Base-by-base conservation (phyloP, 2,888 invertebrate genomes). In the Lapara coniferarum region DNA sequence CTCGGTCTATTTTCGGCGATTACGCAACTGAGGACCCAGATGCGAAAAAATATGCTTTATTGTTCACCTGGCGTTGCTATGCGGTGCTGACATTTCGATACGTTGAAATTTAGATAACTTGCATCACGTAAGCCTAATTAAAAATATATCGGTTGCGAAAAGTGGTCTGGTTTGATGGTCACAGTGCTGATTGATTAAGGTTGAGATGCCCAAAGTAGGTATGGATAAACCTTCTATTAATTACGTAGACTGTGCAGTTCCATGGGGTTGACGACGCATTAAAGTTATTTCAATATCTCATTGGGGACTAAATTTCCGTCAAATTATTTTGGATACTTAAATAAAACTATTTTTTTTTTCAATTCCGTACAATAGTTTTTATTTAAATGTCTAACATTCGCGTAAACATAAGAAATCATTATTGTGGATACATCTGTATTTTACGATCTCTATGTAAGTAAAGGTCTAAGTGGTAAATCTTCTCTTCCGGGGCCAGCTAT, bases 1-100 rank as follows among this genome's bases (percentile, higher is more conserved):
- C 70, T 71, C 71, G 66, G 66, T 59, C 30, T 72, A 70, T 74
- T 71, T 72, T 73, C 49, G 67, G 67, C 59, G 5, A 69, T 76
- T 74, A 70, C 66, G 67, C 68, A 75, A 73, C 51, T 37, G 69
- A 68, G 68, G 58, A 69, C 46, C n/a, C 71, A 14, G 8, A 72
- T 75, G 49, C 69, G 72, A 71, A 73, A 68, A 68, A 68, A 68
- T 52, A n/a, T 44, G 19, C 66, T 69, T 37, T 69, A 69, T 70
- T 70, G 70, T 67, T 44, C 37, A 49, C 51, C 52, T 55, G 67
- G 46, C 69, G 67, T 71, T 66, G 67, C 70, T 66, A 70, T 51
- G 53, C 69, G 56, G 70, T 59, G 69, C 68, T 63, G 68, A 46
- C 68, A 69, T 69, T 69, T 69, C 44, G 44, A 63, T 46, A 53